Evolutionary conservation across 1,140 invertebrate genomes (phyloP), one percentile per base, ranked within the genome.

Genomic region (Camponotus vicinus): DNA sequence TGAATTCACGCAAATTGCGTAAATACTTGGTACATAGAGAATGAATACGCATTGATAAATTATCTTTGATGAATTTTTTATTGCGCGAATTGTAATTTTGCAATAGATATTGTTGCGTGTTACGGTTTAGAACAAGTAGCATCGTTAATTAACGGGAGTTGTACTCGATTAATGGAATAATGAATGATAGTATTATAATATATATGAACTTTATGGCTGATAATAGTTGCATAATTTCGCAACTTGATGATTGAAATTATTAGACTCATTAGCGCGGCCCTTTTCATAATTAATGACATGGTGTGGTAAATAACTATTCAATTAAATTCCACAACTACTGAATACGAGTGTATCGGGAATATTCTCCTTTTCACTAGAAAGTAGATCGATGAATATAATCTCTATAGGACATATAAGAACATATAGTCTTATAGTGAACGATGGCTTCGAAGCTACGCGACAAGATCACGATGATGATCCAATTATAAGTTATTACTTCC

Each of bases 211-310:
- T 80, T 80, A 49, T 69, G 42, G 32, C 69, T 70, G 45, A 40
- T 80, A 80, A 84, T 87, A 85, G 86, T 87, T 85, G 82, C 45
- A 64, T 87, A 89, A 90, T 90, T 86, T 80, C 63, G 4, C 49
- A 57, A 87, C 77, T 86, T 80, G 86, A 89, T 89, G 77, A 87
- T 90, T 87, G 88, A 90, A 90, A 90, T 85, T 86, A 78, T 77
- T 69, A 70, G 49, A 69, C 84, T 79, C 88, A 89, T 84, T 87
- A 85, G 73, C 78, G 59, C 87, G 18, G 18, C 11, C 55, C 45
- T 59, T 45, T 71, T 40, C 49, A 70, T 76, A 87, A 90, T 89
- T 89, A 90, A 89, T 70, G 55, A 77, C 27, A 18, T 37, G 73
- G 45, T 73, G 34, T 34, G 49, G 69, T 61, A 83, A 73, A 83